A percentile compares a stretch with the other conserved stretches of the same genome.
Conservation (phyloP, 2,113 vertebrate genomes). For the Regulus satrapa region DNA sequence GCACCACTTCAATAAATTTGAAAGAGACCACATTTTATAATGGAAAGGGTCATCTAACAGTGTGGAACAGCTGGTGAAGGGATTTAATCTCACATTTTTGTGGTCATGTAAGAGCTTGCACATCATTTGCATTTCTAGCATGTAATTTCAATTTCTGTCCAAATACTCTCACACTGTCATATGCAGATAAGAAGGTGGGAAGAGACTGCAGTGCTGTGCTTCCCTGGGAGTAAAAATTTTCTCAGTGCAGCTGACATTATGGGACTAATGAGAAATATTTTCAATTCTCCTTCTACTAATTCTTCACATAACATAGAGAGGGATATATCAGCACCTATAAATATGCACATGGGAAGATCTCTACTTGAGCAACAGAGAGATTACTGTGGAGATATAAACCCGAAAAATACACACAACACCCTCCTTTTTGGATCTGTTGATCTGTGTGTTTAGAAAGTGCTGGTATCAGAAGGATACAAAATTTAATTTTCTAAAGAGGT, state of each 20-base stretch:
- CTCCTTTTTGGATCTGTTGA: not conserved
- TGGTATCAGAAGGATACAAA: not conserved
- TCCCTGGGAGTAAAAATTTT: not conserved
- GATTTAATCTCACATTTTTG: not conserved
- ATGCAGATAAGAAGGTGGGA: not conserved
- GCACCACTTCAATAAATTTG: not conserved
- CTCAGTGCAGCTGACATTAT: not conserved
- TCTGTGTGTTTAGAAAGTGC: not conserved
- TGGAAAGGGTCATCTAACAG: not conserved
- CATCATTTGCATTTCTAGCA: slow-evolving; percentile 1
- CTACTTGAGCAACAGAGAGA: not conserved
- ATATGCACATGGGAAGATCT: not conserved
- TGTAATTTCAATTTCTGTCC: not conserved
- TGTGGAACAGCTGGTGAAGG: not conserved
- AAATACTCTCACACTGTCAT: not conserved
- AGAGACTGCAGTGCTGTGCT: not conserved
- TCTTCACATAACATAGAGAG: not conserved
- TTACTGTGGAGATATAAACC: not conserved
- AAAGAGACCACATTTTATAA: not conserved
- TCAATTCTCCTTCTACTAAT: not conserved
- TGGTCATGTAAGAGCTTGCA: not conserved
- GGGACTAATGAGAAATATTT: not conserved
- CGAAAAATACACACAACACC: not conserved
- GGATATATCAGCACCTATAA: not conserved
- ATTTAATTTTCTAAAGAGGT: not conserved